Evolutionary conservation across 2,888 invertebrate species (phyloP).

Genomic region (Drosophila kokeensis): DNA sequence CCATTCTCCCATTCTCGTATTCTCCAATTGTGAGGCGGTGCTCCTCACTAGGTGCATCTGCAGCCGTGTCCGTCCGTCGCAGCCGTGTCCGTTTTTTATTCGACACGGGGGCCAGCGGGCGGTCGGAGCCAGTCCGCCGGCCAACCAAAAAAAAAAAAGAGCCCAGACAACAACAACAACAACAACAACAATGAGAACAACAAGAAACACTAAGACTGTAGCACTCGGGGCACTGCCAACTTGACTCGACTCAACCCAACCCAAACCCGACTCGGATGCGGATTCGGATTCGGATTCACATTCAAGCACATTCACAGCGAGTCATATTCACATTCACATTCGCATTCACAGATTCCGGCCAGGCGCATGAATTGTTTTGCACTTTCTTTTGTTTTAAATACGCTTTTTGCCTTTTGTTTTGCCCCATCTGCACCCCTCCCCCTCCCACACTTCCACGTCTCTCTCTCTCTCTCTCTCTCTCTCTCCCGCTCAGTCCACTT

Average conservation of each 20-base stretch:
- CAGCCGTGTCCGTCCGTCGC: slow-evolving; percentile 45
- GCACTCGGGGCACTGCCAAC: slow-evolving; percentile 7
- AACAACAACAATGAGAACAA: slow-evolving; percentile 5
- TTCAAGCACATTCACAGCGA: slow-evolving; percentile 31
- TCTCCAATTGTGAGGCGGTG: slow-evolving; percentile 28
- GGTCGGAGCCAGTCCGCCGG: slow-evolving; percentile 52
- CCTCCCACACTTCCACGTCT: not conserved
- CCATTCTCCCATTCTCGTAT: not conserved
- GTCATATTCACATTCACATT: slow-evolving; percentile 32
- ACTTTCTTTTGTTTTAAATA: slow-evolving; percentile 81
- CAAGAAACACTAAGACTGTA: slow-evolving; percentile 1
- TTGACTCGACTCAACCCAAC: not conserved
- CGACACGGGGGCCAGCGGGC: slow-evolving; percentile 53
- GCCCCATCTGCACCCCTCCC: slow-evolving; percentile 22
- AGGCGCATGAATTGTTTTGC: slow-evolving; percentile 76
- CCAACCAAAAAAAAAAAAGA: slow-evolving; percentile 18
- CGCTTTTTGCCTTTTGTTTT: slow-evolving; percentile 63
- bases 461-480: not conserved
- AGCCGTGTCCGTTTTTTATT: slow-evolving; percentile 63
- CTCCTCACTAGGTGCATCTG: slow-evolving; percentile 69
- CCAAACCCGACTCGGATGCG: slow-evolving; percentile 28
- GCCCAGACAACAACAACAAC: slow-evolving; percentile 21
- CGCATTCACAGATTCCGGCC: slow-evolving; percentile 50
- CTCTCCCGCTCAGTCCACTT: slow-evolving; percentile 17
- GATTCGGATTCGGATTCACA: slow-evolving; percentile 33